phyloP scores from a whole-genome alignment of 2,113 vertebrate genomes.

The Strix uralensis region DNA sequence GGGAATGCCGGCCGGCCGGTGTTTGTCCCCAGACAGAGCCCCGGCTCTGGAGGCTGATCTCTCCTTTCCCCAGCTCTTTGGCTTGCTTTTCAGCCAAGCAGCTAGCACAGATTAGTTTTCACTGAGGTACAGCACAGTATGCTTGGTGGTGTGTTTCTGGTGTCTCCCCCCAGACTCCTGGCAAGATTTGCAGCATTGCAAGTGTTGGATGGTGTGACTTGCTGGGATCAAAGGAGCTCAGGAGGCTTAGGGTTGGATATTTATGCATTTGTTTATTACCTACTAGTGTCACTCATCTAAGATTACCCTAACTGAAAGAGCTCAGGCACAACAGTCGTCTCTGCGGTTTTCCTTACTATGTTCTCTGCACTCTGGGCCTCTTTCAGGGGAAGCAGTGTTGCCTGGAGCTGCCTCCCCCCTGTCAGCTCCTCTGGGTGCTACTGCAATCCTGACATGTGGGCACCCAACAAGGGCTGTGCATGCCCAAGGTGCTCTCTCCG shows the following conservation, averaged over 20 bases:
- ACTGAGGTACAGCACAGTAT: fast-evolving
- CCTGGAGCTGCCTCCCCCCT: background rate
- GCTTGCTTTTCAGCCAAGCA: background rate
- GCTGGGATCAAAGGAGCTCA: background rate
- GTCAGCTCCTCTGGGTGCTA: background rate
- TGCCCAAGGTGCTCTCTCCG: background rate
- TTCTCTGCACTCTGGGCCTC: background rate
- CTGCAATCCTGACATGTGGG: background rate
- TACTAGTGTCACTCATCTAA: background rate
- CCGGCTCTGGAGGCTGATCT: fast-evolving
- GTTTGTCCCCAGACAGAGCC: background rate
- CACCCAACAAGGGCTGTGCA: background rate
- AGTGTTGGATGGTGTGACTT: background rate
- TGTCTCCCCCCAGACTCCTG: background rate
- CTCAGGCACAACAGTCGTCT: background rate
- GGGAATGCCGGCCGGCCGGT: fast-evolving
- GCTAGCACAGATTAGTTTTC: background rate
- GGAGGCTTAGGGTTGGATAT: background rate
- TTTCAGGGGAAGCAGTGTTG: background rate
- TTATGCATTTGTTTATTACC: background rate
- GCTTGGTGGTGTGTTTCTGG: background rate
- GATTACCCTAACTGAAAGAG: background rate
- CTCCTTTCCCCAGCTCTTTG: background rate
- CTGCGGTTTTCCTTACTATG: fast-evolving
- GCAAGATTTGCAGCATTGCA: background rate